Evolutionary conservation across 2,888 invertebrate species (phyloP).

Genomic region (Galerucella calmariensis): DNA sequence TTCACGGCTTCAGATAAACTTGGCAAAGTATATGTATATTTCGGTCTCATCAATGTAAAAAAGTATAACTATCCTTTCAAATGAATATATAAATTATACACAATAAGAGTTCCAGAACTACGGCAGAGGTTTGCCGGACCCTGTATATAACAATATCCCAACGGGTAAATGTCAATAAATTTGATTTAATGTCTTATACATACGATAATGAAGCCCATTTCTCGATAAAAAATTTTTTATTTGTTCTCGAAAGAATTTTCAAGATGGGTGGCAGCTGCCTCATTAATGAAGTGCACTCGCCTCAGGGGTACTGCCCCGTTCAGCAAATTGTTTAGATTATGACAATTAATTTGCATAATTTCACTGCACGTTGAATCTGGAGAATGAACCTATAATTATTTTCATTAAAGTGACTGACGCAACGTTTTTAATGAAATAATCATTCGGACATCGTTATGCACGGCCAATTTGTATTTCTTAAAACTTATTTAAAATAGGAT

Average conservation of each 20-base stretch:
- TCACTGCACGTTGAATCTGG: background rate
- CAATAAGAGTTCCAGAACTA: no score
- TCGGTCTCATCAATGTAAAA: no score
- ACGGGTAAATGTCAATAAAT: background rate
- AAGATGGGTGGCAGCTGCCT: constrained; percentile 10
- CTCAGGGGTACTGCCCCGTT: constrained; percentile 2
- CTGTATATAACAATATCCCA: background rate
- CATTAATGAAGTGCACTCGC: background rate
- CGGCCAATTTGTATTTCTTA: background rate
- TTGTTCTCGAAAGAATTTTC: background rate
- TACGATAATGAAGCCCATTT: background rate
- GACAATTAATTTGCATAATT: constrained; percentile 9
- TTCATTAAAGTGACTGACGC: background rate
- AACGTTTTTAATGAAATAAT: background rate
- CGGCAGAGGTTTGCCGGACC: no score
- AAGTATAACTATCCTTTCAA: no score
- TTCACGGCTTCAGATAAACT: no score
- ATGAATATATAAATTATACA: no score
- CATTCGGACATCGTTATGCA: background rate
- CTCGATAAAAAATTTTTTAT: background rate
- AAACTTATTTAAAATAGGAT: background rate
- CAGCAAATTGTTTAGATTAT: constrained; percentile 6
- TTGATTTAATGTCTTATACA: background rate
- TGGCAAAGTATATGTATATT: no score
- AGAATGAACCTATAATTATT: background rate